Conservation (phyloP, 1,140 invertebrate species). For the Drosophila albomicans region DNA sequence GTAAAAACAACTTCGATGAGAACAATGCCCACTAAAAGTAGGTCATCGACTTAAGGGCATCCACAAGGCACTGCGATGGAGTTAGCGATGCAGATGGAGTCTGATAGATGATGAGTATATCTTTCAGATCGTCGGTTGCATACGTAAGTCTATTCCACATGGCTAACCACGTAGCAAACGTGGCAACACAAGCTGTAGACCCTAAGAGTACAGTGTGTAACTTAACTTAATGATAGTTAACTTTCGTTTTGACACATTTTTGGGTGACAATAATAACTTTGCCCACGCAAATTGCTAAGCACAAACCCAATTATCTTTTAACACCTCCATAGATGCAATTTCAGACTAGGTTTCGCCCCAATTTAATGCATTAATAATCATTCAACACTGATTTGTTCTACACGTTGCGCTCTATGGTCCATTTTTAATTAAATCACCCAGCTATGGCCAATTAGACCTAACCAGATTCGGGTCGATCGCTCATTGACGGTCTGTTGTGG, state of each 20-base stretch:
- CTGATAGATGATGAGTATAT: slow-evolving; percentile 44
- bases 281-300: slow-evolving; percentile 4
- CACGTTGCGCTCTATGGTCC: slow-evolving; percentile 43
- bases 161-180: slow-evolving; percentile 57
- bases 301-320: slow-evolving; percentile 64
- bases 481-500: slow-evolving; percentile 47
- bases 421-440: slow-evolving; percentile 64
- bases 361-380: too few species aligned
- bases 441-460: slow-evolving; percentile 3
- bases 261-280: slow-evolving; percentile 20
- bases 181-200: slow-evolving; percentile 24
- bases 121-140: slow-evolving; percentile 6
- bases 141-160: slow-evolving; percentile 53
- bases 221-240: neutral
- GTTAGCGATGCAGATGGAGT: slow-evolving; percentile 29
- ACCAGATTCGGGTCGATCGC: neutral
- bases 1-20: slow-evolving; percentile 37
- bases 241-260: slow-evolving; percentile 56
- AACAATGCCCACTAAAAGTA: slow-evolving; percentile 68
- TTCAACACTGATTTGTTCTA: slow-evolving; percentile 53
- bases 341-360: slow-evolving; percentile 41
- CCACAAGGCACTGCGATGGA: slow-evolving; percentile 3
- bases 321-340: slow-evolving; percentile 63
- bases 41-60: slow-evolving; percentile 61
- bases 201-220: slow-evolving; percentile 1